Evolutionary conservation across 2,113 vertebrate genomes (phyloP).

Genomic region (Silurus glanis): DNA sequence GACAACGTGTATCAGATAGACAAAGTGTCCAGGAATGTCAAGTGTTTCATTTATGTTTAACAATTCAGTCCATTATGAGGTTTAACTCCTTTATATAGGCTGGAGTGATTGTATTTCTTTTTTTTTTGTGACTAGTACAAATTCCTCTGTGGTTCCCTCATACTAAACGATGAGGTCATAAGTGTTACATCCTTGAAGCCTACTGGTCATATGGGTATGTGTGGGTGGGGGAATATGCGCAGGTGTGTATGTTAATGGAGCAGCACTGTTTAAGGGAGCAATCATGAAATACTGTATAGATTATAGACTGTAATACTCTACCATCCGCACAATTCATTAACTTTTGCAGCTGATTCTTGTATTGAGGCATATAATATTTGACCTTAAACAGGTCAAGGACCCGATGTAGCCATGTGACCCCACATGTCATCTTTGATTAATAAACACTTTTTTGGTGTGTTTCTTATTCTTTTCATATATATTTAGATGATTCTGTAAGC

Average conservation of each 20-base stretch:
- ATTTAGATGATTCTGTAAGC: neutral
- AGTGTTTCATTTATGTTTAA: neutral
- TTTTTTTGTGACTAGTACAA: conserved; percentile 11
- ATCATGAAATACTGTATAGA: neutral
- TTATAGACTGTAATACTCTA: neutral
- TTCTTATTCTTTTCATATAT: neutral
- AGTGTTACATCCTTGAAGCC: conserved; percentile 46
- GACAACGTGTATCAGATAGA: neutral
- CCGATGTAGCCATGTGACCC: neutral
- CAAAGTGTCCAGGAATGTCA: conserved; percentile 36
- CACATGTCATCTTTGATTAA: neutral
- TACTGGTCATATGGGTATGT: conserved; percentile 21
- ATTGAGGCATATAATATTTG: neutral
- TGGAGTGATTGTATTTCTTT: conserved; percentile 22
- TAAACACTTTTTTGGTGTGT: neutral
- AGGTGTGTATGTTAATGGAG: conserved; percentile 16
- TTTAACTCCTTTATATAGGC: conserved; percentile 41
- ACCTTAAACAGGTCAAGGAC: neutral
- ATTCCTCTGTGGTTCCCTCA: conserved; percentile 34
- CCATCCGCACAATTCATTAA: neutral
- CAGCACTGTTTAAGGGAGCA: neutral
- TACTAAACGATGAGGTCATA: conserved; percentile 41
- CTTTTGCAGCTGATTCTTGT: neutral
- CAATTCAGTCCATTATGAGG: conserved; percentile 16
- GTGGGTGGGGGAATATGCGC: conserved; percentile 51